Conservation (phyloP, 2,113 vertebrate genomes). For the Bettongia penicillata region DNA sequence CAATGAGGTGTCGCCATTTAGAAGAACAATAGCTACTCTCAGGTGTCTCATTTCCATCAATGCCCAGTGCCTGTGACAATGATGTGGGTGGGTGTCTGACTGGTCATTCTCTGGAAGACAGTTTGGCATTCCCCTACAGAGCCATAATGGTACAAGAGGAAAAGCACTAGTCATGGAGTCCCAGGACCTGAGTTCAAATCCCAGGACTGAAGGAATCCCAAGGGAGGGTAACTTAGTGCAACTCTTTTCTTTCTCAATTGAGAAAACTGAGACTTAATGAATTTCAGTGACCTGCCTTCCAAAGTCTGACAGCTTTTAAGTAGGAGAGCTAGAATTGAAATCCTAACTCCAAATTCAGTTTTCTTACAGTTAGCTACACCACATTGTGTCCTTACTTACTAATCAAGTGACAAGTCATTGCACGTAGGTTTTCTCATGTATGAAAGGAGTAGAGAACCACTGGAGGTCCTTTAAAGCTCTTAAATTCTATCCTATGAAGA, state of each 20-base stretch:
- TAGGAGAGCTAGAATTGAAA: conserved; percentile 43
- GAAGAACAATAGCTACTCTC: background rate
- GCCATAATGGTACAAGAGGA: background rate
- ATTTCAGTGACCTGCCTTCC: background rate
- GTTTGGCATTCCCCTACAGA: conserved; percentile 9
- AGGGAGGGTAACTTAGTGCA: background rate
- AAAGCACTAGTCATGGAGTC: background rate
- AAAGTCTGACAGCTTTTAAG: conserved; percentile 12
- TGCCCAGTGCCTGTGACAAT: background rate
- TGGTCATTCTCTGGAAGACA: background rate
- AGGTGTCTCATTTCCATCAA: conserved; percentile 1
- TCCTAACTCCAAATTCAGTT: background rate
- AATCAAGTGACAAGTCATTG: background rate
- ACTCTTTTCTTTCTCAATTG: conserved; percentile 29
- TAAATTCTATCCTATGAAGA: background rate
- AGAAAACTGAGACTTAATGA: background rate
- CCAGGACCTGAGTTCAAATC: background rate
- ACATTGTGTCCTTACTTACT: background rate
- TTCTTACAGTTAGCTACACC: background rate
- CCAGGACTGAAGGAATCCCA: background rate
- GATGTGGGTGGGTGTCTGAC: background rate
- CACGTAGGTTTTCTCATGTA: background rate
- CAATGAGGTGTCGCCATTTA: conserved; percentile 13
- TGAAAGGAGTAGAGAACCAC: background rate
- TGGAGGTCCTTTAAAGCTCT: background rate